Conservation (phyloP, 2,888 invertebrate species). For the Ophonus ardosiacus region DNA sequence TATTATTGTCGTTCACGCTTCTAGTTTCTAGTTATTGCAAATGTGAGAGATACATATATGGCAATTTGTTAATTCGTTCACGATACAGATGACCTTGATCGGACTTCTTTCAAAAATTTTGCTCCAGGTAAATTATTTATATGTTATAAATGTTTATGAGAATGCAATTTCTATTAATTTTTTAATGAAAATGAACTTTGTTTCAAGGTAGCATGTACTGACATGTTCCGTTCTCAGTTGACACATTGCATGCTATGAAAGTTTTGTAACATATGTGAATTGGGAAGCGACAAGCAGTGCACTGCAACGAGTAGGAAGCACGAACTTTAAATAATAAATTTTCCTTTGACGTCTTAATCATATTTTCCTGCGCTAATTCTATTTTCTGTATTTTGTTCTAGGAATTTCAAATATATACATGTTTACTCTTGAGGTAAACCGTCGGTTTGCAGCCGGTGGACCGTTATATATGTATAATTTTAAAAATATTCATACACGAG, state of each 20-base stretch:
- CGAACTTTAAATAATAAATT: conserved; percentile 25
- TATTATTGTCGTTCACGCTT: too few species aligned
- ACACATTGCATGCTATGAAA: conserved; percentile 2
- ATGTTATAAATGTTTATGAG: too few species aligned
- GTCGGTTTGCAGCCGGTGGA: neutral
- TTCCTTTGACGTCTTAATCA: conserved; percentile 3
- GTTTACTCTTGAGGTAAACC: neutral
- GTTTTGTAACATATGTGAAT: neutral
- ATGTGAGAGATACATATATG: too few species aligned
- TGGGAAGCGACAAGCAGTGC: conserved; percentile 1
- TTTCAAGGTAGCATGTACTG: neutral
- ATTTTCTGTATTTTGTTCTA: neutral
- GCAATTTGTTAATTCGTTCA: too few species aligned
- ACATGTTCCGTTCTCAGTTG: neutral
- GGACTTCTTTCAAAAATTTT: too few species aligned
- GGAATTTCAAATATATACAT: neutral
- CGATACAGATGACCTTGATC: too few species aligned
- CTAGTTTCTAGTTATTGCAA: too few species aligned
- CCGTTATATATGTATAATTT: neutral
- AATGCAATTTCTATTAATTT: too few species aligned
- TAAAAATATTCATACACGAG: too few species aligned
- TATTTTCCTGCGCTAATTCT: neutral
- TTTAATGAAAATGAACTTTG: neutral
- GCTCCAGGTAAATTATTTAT: too few species aligned
- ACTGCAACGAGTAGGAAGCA: neutral